These are phyloP conservation scores for Tetranychus urticae DNA, from an alignment of 1,140 invertebrate genomes.

Conservation along the genomic window DNA sequence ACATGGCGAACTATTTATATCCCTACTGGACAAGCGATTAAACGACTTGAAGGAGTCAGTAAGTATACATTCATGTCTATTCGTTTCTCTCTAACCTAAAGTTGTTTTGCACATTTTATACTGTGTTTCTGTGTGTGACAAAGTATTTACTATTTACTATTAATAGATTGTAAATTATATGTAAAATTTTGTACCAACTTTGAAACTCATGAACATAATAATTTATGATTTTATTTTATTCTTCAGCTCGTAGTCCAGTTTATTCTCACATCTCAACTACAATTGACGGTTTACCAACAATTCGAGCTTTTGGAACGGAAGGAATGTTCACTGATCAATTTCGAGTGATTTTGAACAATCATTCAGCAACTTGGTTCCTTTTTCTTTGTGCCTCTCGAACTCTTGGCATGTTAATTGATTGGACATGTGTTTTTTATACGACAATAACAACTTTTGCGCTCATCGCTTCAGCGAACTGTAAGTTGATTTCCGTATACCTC, in stretches of 20 bases:
- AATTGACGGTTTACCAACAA: conserved; percentile 63
- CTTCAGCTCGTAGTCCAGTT: conserved; percentile 32
- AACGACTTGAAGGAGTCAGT: conserved; percentile 55
- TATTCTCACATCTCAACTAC: conserved; percentile 68
- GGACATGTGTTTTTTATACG: conserved; percentile 42
- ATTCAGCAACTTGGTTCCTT: conserved; percentile 42
- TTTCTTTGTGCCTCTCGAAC: conserved; percentile 51
- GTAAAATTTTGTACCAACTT: too few species aligned
- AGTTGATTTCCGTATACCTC: too few species aligned
- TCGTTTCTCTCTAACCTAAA: too few species aligned
- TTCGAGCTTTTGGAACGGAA: conserved; percentile 51
- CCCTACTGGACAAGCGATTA: conserved; percentile 54
- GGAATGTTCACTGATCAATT: conserved; percentile 38
- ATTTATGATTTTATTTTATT: not conserved
- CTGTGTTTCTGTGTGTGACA: too few species aligned
- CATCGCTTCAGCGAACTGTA: not conserved
- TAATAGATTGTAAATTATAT: too few species aligned
- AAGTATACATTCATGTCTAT: conserved; percentile 20
- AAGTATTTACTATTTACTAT: too few species aligned
- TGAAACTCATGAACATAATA: not conserved
- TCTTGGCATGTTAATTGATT: conserved; percentile 56
- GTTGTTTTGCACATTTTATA: too few species aligned
- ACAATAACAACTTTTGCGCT: conserved; percentile 17
- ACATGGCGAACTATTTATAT: conserved; percentile 50
- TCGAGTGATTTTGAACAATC: conserved; percentile 30